Conservation (phyloP, 2,113 vertebrate genomes). For the Sander lucioperca region DNA sequence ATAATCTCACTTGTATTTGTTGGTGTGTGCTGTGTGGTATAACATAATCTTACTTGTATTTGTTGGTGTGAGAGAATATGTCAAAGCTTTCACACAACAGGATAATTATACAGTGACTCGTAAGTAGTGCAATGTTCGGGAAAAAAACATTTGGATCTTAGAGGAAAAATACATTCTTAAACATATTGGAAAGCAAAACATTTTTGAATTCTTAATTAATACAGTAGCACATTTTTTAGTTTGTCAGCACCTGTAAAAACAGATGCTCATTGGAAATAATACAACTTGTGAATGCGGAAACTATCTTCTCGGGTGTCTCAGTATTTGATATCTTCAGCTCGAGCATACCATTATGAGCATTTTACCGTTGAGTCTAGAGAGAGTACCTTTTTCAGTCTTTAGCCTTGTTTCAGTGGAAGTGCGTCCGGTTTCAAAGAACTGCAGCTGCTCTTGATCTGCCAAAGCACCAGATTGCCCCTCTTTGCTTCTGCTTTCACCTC, state of each 20-base stretch:
- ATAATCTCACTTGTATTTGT: conserved; percentile 45
- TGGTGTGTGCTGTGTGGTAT: conserved; percentile 16
- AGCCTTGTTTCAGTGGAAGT: conserved; percentile 63
- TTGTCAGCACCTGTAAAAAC: conserved; percentile 6
- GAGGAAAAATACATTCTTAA: background rate
- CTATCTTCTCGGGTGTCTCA: conserved; percentile 45
- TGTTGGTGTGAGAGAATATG: conserved; percentile 14
- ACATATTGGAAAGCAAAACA: background rate
- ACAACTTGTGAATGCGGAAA: conserved; percentile 24
- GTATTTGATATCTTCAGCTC: conserved; percentile 38
- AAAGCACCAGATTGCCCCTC: conserved; percentile 66
- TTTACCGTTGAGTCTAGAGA: conserved; percentile 27
- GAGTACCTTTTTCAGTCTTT: conserved; percentile 56
- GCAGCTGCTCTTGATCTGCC: conserved; percentile 76
- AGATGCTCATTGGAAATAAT: conserved; percentile 28
- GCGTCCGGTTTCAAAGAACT: conserved; percentile 75
- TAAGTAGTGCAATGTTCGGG: background rate
- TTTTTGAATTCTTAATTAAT: background rate
- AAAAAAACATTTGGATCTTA: background rate
- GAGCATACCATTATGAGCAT: conserved; percentile 41
- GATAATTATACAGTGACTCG: conserved; percentile 13
- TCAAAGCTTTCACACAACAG: conserved; percentile 22
- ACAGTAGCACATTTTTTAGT: background rate
- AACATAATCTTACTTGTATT: conserved; percentile 43
- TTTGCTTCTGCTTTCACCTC: conserved; percentile 71